phyloP scores from a whole-genome alignment of 2,113 vertebrate genomes.

The Toxostoma redivivum region DNA sequence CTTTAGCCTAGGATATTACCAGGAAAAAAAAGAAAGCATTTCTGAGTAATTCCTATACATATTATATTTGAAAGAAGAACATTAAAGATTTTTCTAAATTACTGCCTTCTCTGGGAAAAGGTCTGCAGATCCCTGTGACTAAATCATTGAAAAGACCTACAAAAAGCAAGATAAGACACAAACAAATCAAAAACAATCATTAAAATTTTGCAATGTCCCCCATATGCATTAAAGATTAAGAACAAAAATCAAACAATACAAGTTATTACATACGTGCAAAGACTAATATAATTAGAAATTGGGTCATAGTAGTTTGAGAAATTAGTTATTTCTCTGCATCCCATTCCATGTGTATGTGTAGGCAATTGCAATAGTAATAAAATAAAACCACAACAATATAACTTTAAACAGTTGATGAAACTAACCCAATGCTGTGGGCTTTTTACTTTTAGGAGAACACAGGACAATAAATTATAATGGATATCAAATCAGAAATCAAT shows the following conservation, averaged over 20 bases:
- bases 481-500: not conserved
- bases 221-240: not conserved
- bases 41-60: not conserved
- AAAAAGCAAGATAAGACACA: not conserved
- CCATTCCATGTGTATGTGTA: not conserved
- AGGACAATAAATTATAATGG: not conserved
- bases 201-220: not conserved
- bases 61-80: not conserved
- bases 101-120: not conserved
- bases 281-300: not conserved
- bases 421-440: not conserved
- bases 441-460: not conserved
- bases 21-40: not conserved
- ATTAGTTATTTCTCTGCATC: not conserved
- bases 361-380: not conserved
- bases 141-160: not conserved
- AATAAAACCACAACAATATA: not conserved
- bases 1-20: not conserved
- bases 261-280: not conserved
- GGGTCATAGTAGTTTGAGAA: not conserved
- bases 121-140: not conserved
- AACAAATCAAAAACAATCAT: not conserved
- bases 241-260: not conserved
- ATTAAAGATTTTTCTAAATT: not conserved
- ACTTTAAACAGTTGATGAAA: not conserved